Evolutionary conservation across 1,140 invertebrate genomes (phyloP).

Genomic region (Danaus plexippus): DNA sequence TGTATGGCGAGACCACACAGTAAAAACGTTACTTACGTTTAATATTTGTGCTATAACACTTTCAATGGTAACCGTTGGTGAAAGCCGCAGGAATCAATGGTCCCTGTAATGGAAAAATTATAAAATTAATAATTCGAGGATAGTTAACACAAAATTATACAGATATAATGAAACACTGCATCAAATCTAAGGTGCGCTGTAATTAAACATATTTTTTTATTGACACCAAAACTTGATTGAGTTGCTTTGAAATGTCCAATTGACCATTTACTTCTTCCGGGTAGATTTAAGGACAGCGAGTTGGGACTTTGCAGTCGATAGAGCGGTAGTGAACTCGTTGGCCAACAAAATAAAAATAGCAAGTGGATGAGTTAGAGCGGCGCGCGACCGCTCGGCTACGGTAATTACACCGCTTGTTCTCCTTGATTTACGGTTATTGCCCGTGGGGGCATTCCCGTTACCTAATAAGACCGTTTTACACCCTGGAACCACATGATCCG

Average conservation of each 20-base stretch:
- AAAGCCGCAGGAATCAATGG: conserved; percentile 93
- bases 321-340: conserved; percentile 54
- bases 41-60: conserved; percentile 73
- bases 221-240: conserved; percentile 36
- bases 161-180: too few relatives aligned
- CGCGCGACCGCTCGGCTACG: conserved; percentile 61
- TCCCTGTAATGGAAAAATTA: conserved; percentile 77
- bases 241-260: conserved; percentile 48
- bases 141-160: too few relatives aligned
- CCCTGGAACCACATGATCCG: conserved; percentile 61
- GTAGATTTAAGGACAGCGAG: conserved; percentile 67
- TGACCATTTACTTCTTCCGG: conserved; percentile 55
- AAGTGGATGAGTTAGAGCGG: conserved; percentile 67
- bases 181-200: too few relatives aligned
- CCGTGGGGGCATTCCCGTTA: conserved; percentile 66
- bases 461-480: conserved; percentile 71
- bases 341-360: conserved; percentile 69
- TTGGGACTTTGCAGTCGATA: conserved; percentile 62
- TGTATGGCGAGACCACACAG: conserved; percentile 35
- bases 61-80: conserved; percentile 95
- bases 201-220: too few relatives aligned
- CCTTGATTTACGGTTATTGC: conserved; percentile 72
- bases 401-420: conserved; percentile 71
- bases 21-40: conserved; percentile 62
- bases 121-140: conserved; percentile 4